phyloP scores from a whole-genome alignment of 2,797 vertebrate genomes.

The Peromyscus attwateri region DNA sequence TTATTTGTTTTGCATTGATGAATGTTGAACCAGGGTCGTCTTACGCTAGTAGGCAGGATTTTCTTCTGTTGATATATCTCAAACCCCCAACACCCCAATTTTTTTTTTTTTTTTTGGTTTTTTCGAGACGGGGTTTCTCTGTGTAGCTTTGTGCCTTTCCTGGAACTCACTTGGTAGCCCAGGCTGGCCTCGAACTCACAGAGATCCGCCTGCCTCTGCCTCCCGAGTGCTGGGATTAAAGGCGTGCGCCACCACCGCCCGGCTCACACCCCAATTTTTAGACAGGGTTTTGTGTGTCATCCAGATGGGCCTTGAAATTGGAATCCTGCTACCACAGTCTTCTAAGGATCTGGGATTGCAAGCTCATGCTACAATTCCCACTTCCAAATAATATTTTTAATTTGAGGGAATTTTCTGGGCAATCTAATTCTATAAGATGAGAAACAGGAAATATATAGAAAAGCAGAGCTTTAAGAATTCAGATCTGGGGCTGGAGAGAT shows the following conservation, averaged over 20 bases:
- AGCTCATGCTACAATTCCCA: neutral
- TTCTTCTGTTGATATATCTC: neutral
- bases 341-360: neutral
- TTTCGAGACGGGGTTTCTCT: no score
- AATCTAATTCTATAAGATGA: neutral
- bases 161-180: no score
- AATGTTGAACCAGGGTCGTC: neutral
- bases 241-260: no score
- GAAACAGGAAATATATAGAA: neutral
- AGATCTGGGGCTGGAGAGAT: neutral
- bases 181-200: no score
- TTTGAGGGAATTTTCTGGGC: neutral
- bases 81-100: neutral
- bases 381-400: slow-evolving; percentile 35
- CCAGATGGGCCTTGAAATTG: neutral
- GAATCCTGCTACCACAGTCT: neutral
- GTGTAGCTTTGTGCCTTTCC: no score
- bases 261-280: neutral
- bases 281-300: neutral
- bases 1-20: neutral
- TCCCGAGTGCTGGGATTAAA: no score
- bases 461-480: neutral
- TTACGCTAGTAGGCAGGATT: neutral
- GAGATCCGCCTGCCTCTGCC: no score
- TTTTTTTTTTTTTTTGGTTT: no score